Evolutionary conservation across 2,888 invertebrate genomes (phyloP).

Genomic region (Cataglyphis livida): DNA sequence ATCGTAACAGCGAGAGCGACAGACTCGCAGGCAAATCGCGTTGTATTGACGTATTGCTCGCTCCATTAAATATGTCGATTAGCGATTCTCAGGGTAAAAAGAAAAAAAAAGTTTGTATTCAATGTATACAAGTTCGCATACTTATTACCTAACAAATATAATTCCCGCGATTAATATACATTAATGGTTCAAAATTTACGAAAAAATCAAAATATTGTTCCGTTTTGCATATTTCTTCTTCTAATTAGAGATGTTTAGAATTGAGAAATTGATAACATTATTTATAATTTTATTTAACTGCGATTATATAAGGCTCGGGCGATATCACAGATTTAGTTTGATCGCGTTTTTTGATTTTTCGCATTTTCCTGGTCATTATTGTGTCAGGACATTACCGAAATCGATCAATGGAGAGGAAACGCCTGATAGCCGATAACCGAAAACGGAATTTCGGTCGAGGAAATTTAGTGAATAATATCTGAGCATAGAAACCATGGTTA

Average conservation of each 20-base stretch:
- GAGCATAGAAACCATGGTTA: slow-evolving; percentile 12
- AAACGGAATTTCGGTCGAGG: slow-evolving; percentile 42
- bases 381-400: slow-evolving; percentile 52
- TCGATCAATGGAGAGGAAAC: slow-evolving; percentile 65
- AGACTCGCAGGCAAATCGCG: slow-evolving; percentile 18
- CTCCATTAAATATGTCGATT: slow-evolving; percentile 25
- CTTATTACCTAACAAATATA: neutral
- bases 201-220: neutral
- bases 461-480: slow-evolving; percentile 50
- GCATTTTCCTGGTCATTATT: slow-evolving; percentile 36
- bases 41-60: slow-evolving; percentile 11
- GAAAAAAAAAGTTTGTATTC: neutral
- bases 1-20: slow-evolving; percentile 23
- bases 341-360: slow-evolving; percentile 25
- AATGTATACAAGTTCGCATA: neutral
- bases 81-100: neutral
- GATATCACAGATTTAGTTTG: slow-evolving; percentile 3
- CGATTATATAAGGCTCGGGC: neutral
- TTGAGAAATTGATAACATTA: neutral
- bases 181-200: neutral
- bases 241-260: neutral
- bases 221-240: neutral
- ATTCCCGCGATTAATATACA: neutral
- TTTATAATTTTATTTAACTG: neutral
- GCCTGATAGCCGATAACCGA: slow-evolving; percentile 56